Conservation (phyloP, 2,113 vertebrate species). For the Galemys pyrenaicus region DNA sequence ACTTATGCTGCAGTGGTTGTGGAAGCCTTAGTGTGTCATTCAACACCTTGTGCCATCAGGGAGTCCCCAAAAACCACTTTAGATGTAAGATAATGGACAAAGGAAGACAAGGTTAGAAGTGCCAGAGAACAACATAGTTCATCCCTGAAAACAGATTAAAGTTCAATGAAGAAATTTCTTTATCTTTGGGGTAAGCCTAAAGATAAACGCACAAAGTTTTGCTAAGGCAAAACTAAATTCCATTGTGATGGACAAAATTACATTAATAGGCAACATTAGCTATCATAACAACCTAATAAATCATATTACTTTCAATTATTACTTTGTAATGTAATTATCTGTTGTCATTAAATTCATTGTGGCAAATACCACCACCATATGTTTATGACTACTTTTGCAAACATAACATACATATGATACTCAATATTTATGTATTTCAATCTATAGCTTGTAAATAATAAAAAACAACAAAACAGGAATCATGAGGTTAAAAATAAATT, state of each 20-base stretch:
- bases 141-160: neutral
- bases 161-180: neutral
- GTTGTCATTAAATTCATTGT: neutral
- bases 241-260: constrained; percentile 36
- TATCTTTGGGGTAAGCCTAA: neutral
- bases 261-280: neutral
- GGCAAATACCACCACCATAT: neutral
- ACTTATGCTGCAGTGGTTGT: too few relatives aligned
- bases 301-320: constrained; percentile 33
- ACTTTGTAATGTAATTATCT: neutral
- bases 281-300: constrained; percentile 3
- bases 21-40: too few relatives aligned
- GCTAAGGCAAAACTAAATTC: neutral
- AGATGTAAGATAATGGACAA: neutral
- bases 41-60: too few relatives aligned
- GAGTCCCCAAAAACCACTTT: too few relatives aligned
- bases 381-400: neutral
- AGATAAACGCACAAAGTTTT: neutral
- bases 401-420: neutral
- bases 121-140: neutral
- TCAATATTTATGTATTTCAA: constrained; percentile 35
- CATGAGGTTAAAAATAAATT: constrained; percentile 14
- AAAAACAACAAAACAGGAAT: neutral
- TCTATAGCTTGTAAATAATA: constrained; percentile 29
- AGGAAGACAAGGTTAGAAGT: neutral